A percentile compares a stretch with the other conserved stretches of the same genome.
Evolutionary conservation across 2,113 vertebrate genomes (phyloP).

Genomic region (Leucoraja erinaceus): DNA sequence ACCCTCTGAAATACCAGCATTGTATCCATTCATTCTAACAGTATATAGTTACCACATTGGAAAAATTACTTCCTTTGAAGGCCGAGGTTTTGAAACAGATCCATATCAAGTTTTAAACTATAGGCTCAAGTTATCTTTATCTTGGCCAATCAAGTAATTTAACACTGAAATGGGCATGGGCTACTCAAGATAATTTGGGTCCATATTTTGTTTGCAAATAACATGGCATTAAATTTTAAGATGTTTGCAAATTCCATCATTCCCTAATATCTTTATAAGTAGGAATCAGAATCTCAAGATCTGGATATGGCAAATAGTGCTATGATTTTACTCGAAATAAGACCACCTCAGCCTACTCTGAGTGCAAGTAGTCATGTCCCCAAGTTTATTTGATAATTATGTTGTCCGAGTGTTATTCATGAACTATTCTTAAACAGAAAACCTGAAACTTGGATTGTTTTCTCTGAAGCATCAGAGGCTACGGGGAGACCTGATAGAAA

Average conservation of each 20-base stretch:
- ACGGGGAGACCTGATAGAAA: too few relatives aligned
- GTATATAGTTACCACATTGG: neutral
- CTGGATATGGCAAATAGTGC: neutral
- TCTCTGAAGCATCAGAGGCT: too few relatives aligned
- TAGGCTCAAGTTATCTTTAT: neutral
- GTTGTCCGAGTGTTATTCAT: neutral
- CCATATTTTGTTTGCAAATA: neutral
- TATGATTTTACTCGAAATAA: too few relatives aligned
- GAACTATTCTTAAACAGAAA: neutral
- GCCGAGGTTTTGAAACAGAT: neutral
- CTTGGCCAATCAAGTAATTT: neutral
- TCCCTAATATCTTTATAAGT: neutral
- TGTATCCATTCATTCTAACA: neutral
- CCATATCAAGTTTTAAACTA: conserved; percentile 19
- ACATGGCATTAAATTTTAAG: neutral
- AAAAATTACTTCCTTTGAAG: neutral
- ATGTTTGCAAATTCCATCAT: neutral
- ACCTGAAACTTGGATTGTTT: neutral
- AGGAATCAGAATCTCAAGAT: neutral
- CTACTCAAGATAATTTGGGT: neutral
- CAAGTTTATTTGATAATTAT: neutral
- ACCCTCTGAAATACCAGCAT: neutral
- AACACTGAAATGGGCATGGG: neutral
- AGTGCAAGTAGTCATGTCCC: too few relatives aligned
- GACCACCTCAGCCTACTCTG: neutral